Conservation (phyloP, 2,888 invertebrate species). For the Toxonevra muliebris region DNA sequence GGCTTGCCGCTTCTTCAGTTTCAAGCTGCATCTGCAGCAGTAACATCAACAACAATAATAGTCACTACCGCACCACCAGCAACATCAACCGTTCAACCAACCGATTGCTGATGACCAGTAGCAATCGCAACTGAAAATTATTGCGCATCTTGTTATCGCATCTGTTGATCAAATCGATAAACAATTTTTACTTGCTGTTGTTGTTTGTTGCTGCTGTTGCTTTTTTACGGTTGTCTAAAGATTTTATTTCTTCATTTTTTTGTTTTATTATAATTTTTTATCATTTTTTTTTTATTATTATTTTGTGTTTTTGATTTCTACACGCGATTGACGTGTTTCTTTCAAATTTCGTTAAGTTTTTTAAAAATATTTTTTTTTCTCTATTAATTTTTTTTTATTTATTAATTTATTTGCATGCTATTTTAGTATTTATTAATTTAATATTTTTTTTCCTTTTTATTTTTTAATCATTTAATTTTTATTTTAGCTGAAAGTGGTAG, state of each 20-base stretch:
- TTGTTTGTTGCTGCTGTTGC: constrained; percentile 21
- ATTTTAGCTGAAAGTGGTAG: constrained; percentile 4
- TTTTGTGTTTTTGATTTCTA: constrained; percentile 3
- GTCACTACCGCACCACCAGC: constrained; percentile 2
- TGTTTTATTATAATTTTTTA: background rate
- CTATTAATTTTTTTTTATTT: background rate
- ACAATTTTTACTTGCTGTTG: constrained; percentile 22
- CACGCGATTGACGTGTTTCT: too few relatives aligned
- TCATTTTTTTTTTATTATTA: constrained; percentile 3
- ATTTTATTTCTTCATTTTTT: constrained; percentile 2
- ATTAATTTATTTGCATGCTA: background rate
- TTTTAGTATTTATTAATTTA: constrained; percentile 1
- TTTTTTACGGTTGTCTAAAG: background rate
- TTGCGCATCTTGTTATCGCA: constrained; percentile 48
- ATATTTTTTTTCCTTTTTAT: constrained; percentile 8
- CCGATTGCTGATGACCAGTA: constrained; percentile 56
- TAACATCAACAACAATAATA: background rate
- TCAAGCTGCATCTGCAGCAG: constrained; percentile 1
- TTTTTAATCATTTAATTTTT: background rate
- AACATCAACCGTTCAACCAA: constrained; percentile 1
- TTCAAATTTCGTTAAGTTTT: background rate
- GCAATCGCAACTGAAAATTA: constrained; percentile 57
- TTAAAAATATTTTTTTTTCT: background rate
- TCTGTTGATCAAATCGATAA: constrained; percentile 42
- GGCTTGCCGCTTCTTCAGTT: background rate